Evolutionary conservation across 2,888 invertebrate genomes (phyloP).

Genomic region (Eustalomyia histrio): DNA sequence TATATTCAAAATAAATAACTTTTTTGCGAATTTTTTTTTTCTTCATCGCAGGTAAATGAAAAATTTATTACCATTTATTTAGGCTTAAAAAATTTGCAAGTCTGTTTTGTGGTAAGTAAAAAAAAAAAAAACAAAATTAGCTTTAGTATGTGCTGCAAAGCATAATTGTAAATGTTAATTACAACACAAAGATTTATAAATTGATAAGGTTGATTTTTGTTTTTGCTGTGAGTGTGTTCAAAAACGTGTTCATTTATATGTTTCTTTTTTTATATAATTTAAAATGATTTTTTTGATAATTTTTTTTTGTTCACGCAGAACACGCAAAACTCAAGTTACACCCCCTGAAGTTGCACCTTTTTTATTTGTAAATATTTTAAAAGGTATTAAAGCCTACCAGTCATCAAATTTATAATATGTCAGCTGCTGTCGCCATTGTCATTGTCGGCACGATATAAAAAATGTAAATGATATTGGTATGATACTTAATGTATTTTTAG

Average conservation of each 20-base stretch:
- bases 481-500: too few species aligned
- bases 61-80: constrained; percentile 35
- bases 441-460: constrained; percentile 35
- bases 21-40: not conserved
- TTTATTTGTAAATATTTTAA: not conserved
- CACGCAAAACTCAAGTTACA: constrained; percentile 22
- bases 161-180: constrained; percentile 60
- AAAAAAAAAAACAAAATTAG: too few species aligned
- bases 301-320: constrained; percentile 11
- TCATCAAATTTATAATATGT: constrained; percentile 27
- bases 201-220: constrained; percentile 41
- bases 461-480: constrained; percentile 35
- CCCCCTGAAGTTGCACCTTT: not conserved
- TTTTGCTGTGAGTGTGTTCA: constrained; percentile 29
- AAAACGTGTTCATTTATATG: constrained; percentile 36
- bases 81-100: constrained; percentile 51
- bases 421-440: constrained; percentile 51
- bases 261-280: constrained; percentile 27
- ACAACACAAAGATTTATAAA: constrained; percentile 53
- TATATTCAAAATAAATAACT: not conserved
- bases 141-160: constrained; percentile 7
- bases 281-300: constrained; percentile 20
- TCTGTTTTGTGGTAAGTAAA: not conserved
- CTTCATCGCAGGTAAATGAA: not conserved
- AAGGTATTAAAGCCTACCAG: constrained; percentile 20